These are phyloP conservation scores for Rallus crepitans DNA, from an alignment of 2,797 vertebrate species.

Conservation along the genomic window DNA sequence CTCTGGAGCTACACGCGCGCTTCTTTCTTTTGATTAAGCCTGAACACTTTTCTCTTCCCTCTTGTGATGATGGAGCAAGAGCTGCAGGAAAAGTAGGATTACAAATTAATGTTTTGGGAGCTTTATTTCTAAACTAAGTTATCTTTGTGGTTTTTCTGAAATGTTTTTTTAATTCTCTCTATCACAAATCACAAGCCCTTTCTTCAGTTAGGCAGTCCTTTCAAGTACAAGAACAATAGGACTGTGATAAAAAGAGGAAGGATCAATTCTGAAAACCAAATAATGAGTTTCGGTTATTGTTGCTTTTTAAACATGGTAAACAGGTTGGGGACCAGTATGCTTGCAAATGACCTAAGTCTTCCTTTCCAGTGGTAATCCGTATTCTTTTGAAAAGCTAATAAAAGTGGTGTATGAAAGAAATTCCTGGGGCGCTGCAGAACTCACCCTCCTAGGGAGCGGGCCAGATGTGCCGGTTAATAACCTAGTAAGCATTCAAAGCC, in stretches of 20 bases:
- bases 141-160: background rate
- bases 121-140: background rate
- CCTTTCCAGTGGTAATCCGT: slow-evolving; percentile 63
- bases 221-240: background rate
- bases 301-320: slow-evolving; percentile 22
- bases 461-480: slow-evolving; percentile 71
- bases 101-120: background rate
- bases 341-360: slow-evolving; percentile 57
- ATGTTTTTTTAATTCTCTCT: background rate
- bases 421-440: slow-evolving; percentile 71
- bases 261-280: slow-evolving; percentile 4
- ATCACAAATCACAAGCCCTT: background rate
- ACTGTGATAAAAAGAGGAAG: background rate
- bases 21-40: slow-evolving; percentile 32
- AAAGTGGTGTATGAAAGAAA: slow-evolving; percentile 72
- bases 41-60: background rate
- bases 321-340: slow-evolving; percentile 46
- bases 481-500: slow-evolving; percentile 68
- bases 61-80: background rate
- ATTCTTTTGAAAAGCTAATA: slow-evolving; percentile 72
- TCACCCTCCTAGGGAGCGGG: slow-evolving; percentile 68
- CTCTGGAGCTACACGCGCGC: background rate
- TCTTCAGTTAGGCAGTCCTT: background rate
- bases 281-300: background rate
- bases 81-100: background rate